Conservation (phyloP, 2,797 vertebrate species). For the Oreortyx pictus region DNA sequence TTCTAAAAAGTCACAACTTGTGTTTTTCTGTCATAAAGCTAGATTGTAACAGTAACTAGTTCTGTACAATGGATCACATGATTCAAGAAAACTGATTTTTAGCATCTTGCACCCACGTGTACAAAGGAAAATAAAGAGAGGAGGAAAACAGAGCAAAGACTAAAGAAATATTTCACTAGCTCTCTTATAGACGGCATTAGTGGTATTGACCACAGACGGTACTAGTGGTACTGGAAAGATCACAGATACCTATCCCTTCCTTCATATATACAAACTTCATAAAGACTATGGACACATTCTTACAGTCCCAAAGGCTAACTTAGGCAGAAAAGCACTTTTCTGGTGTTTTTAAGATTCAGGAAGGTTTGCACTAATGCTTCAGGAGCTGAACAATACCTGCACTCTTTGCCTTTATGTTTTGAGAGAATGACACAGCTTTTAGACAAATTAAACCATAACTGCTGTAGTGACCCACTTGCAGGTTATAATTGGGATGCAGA, state of each 20-base stretch:
- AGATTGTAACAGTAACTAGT: neutral
- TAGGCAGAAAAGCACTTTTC: neutral
- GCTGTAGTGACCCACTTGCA: neutral
- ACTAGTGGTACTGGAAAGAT: neutral
- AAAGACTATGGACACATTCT: neutral
- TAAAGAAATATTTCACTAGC: neutral
- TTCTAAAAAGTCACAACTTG: neutral
- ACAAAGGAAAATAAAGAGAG: neutral
- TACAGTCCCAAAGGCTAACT: neutral
- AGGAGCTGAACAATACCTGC: neutral
- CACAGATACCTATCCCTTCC: neutral
- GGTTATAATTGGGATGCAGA: neutral
- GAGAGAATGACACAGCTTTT: neutral
- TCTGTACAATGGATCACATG: neutral
- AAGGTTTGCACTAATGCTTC: neutral
- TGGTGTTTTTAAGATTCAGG: neutral
- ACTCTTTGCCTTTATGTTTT: neutral
- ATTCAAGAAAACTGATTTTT: neutral
- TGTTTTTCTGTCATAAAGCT: neutral
- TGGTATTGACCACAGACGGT: neutral
- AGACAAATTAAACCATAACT: neutral
- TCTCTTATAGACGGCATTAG: neutral
- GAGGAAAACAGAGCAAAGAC: neutral
- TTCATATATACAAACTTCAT: neutral
- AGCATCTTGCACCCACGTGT: neutral